Conservation (phyloP, 2,113 vertebrate genomes). For the Serilophus lunatus region DNA sequence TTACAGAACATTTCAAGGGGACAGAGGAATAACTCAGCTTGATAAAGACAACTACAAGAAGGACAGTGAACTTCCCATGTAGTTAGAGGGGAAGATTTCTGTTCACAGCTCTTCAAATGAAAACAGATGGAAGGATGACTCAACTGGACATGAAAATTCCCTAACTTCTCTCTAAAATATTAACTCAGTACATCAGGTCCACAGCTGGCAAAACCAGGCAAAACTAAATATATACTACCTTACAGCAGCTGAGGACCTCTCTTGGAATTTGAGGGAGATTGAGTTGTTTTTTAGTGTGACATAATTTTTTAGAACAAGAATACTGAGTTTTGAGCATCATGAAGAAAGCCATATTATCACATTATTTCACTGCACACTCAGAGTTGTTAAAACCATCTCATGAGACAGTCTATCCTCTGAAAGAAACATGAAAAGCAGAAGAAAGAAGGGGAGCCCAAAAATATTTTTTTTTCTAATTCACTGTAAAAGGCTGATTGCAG, state of each 20-base stretch:
- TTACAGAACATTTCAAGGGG: slow-evolving; percentile 52
- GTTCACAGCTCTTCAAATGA: slow-evolving; percentile 28
- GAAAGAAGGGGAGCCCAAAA: not conserved
- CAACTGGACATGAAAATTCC: not conserved
- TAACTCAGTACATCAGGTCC: not conserved
- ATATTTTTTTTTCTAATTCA: not conserved
- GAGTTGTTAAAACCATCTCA: not conserved
- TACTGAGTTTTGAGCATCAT: not conserved
- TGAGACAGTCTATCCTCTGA: not conserved
- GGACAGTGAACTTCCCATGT: not conserved
- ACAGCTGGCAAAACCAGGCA: not conserved
- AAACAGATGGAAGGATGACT: slow-evolving; percentile 17
- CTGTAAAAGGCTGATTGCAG: not conserved
- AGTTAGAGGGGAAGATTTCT: not conserved
- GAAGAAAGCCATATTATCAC: not conserved
- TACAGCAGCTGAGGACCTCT: not conserved
- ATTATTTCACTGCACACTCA: not conserved
- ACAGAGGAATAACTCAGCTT: slow-evolving; percentile 49
- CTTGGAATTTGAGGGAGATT: not conserved
- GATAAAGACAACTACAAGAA: slow-evolving; percentile 34
- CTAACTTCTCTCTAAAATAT: not conserved
- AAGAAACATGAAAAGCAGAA: not conserved
- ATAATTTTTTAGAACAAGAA: not conserved
- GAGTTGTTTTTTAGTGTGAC: not conserved
- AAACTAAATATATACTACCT: not conserved